These are phyloP conservation scores for Xerus inauris DNA, from an alignment of 2,113 vertebrate species.

Conservation along the genomic window DNA sequence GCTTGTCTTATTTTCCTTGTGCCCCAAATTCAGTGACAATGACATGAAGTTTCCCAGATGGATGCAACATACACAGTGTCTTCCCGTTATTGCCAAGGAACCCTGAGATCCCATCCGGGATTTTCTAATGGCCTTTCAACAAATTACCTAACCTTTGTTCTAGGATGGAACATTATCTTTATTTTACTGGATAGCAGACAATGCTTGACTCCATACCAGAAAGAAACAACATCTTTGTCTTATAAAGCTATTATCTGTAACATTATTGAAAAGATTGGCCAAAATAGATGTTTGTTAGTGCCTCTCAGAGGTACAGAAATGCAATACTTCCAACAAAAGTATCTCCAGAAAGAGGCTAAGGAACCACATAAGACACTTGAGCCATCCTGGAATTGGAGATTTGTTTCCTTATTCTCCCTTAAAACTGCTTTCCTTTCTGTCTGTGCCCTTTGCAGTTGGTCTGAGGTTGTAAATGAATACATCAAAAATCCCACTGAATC, in stretches of 20 bases:
- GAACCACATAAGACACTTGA: accelerated
- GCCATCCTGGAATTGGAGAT: no score
- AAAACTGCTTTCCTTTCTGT: neutral
- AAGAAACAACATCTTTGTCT: neutral
- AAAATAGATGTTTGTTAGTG: neutral
- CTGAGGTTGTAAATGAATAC: neutral
- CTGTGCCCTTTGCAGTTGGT: neutral
- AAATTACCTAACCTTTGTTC: neutral
- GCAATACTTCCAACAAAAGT: neutral
- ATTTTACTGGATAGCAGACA: neutral
- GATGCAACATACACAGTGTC: neutral
- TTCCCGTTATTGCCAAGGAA: neutral
- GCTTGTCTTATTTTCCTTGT: neutral
- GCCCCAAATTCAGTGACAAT: neutral
- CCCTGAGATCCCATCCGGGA: no score
- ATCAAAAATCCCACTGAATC: neutral
- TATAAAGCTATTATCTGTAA: neutral
- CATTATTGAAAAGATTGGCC: neutral
- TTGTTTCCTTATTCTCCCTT: neutral
- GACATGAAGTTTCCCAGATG: neutral
- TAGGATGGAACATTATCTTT: neutral
- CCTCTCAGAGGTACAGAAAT: neutral
- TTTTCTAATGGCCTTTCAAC: neutral
- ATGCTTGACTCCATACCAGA: neutral
- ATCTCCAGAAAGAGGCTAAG: neutral